Evolutionary conservation across 2,888 invertebrate species (phyloP).

Genomic region (Synanthedon andrenaeformis): DNA sequence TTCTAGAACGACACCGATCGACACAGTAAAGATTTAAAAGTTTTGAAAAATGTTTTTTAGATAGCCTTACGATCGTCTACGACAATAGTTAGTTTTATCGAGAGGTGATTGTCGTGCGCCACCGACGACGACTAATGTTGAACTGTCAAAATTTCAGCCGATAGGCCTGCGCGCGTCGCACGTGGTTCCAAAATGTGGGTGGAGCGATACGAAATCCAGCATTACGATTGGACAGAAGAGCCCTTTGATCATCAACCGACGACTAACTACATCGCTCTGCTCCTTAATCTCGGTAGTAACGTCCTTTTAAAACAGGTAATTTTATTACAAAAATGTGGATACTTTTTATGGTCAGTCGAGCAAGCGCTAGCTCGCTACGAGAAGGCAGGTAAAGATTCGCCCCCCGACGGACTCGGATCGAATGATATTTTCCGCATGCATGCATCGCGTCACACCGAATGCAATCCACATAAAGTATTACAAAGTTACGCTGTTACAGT

Average conservation of each 20-base stretch:
- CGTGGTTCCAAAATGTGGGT: conserved; percentile 52
- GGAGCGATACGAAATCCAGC: conserved; percentile 27
- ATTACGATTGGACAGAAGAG: conserved; percentile 37
- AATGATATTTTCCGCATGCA: conserved; percentile 40
- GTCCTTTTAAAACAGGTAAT: conserved; percentile 70
- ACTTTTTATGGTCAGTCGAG: conserved; percentile 59
- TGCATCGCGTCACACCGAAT: conserved; percentile 24
- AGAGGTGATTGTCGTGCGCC: background rate
- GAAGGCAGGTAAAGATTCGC: conserved; percentile 27
- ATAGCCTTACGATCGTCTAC: conserved; percentile 2
- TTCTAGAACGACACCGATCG: background rate
- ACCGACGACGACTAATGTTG: conserved; percentile 22
- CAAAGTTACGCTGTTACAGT: conserved; percentile 27
- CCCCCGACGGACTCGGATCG: conserved; percentile 11
- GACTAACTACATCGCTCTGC: conserved; percentile 64
- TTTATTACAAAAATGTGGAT: conserved; percentile 64
- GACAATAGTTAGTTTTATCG: conserved; percentile 11
- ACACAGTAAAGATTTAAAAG: conserved; percentile 13
- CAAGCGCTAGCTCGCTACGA: conserved; percentile 21
- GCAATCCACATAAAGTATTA: conserved; percentile 41
- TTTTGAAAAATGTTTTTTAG: conserved; percentile 3
- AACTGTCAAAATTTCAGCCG: conserved; percentile 41
- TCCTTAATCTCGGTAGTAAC: conserved; percentile 69
- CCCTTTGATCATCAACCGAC: conserved; percentile 65
- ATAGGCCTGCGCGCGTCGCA: conserved; percentile 59